Conservation (phyloP, 2,113 vertebrate genomes). For the human region DNA sequence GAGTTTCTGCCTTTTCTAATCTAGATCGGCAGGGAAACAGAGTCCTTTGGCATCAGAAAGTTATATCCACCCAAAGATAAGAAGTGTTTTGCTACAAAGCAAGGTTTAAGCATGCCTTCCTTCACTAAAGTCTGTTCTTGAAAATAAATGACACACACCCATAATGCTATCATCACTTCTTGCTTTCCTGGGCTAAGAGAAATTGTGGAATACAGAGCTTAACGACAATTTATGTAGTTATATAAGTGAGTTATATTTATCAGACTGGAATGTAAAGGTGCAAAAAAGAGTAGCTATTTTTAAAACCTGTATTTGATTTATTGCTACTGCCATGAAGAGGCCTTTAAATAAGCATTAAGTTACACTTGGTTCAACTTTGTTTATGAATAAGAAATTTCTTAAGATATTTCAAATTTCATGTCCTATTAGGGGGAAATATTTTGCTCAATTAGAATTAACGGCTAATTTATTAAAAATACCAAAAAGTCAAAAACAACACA, state of each 20-base stretch:
- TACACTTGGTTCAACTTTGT: not conserved
- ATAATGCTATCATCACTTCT: not conserved
- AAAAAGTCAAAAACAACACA: not conserved
- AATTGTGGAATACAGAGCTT: not conserved
- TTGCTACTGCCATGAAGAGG: not conserved
- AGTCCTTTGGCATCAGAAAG: constrained; percentile 38
- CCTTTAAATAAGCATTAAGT: not conserved
- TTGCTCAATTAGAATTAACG: constrained; percentile 4
- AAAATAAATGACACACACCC: not conserved
- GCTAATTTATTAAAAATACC: constrained; percentile 1
- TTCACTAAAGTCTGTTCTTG: constrained; percentile 34
- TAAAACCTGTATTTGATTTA: not conserved
- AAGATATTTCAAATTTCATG: not conserved
- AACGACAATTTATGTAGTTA: not conserved
- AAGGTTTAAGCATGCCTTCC: constrained; percentile 25
- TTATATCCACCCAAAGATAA: constrained; percentile 42
- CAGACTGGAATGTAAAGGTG: not conserved
- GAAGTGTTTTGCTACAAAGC: constrained; percentile 5
- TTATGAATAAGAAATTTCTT: constrained; percentile 10
- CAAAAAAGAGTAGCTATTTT: not conserved
- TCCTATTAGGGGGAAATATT: not conserved
- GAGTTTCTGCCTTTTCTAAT: constrained; percentile 39
- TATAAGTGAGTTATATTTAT: not conserved
- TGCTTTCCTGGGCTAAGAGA: not conserved
- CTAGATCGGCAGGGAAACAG: constrained; percentile 26